Evolutionary conservation across 35 echinoderm and acorn worm genomes (phyloP).

Genomic region (Stichopus chloronotus): DNA sequence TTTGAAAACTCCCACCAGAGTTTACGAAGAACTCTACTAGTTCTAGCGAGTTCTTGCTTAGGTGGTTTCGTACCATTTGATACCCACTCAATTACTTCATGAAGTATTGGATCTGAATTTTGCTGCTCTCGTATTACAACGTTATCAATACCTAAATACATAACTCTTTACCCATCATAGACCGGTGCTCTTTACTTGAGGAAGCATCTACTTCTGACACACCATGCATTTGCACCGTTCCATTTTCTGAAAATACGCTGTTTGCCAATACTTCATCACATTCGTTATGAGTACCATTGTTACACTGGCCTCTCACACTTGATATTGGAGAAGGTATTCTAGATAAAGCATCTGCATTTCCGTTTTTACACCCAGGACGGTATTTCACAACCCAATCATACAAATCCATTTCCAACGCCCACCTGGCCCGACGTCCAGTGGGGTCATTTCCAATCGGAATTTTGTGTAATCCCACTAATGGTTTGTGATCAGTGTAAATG

Average conservation of each 20-base stretch:
- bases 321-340: background rate
- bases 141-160: background rate
- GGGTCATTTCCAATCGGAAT: slow-evolving; percentile 5
- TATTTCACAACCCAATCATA: slow-evolving; percentile 7
- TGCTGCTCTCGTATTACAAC: background rate
- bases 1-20: slow-evolving; percentile 37
- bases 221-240: background rate
- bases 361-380: background rate
- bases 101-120: background rate
- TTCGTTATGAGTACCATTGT: background rate
- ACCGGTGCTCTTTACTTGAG: no score
- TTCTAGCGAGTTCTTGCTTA: background rate
- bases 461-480: background rate
- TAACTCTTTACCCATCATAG: background rate
- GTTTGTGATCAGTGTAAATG: slow-evolving; percentile 57
- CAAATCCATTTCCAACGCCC: background rate
- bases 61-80: background rate
- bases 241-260: background rate
- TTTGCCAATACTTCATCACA: background rate
- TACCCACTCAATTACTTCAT: background rate
- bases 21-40: background rate
- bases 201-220: background rate
- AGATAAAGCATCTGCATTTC: slow-evolving; percentile 40
- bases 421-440: slow-evolving; percentile 14
- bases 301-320: background rate